phyloP scores from a whole-genome alignment of 2,113 vertebrate species.

The Hippocampus barbouri region DNA sequence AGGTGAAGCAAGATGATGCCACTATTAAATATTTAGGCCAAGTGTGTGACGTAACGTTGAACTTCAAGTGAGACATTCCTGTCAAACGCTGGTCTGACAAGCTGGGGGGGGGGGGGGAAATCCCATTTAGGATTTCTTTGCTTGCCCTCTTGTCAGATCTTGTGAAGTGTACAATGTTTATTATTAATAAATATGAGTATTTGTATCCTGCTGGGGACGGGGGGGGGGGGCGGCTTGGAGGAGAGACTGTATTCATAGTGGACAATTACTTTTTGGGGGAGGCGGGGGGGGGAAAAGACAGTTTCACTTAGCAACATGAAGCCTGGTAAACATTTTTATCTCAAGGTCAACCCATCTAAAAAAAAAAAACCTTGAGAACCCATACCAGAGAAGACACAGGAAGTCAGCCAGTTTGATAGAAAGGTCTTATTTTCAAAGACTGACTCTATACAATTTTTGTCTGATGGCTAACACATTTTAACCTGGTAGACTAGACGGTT shows the following conservation, averaged over 20 bases:
- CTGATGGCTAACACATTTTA: no score
- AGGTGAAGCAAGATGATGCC: neutral
- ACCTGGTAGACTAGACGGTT: no score
- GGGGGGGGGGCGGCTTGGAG: neutral
- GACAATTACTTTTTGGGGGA: no score
- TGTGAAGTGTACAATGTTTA: neutral
- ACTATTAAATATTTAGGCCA: neutral
- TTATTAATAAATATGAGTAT: slow-evolving; percentile 2
- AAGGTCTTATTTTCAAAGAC: no score
- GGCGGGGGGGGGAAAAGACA: neutral
- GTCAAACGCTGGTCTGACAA: neutral
- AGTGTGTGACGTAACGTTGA: neutral
- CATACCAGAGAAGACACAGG: no score
- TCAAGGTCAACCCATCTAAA: no score
- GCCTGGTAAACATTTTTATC: neutral
- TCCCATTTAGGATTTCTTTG: neutral
- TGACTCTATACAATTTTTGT: no score
- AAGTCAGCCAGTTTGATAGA: no score
- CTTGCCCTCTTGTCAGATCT: neutral
- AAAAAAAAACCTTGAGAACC: no score
- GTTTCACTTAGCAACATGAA: neutral
- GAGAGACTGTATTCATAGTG: neutral
- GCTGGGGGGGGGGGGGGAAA: neutral
- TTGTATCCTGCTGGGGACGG: neutral
- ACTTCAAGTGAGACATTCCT: neutral